Evolutionary conservation across 2,888 invertebrate species (phyloP).

Genomic region (Cinara cedri): DNA sequence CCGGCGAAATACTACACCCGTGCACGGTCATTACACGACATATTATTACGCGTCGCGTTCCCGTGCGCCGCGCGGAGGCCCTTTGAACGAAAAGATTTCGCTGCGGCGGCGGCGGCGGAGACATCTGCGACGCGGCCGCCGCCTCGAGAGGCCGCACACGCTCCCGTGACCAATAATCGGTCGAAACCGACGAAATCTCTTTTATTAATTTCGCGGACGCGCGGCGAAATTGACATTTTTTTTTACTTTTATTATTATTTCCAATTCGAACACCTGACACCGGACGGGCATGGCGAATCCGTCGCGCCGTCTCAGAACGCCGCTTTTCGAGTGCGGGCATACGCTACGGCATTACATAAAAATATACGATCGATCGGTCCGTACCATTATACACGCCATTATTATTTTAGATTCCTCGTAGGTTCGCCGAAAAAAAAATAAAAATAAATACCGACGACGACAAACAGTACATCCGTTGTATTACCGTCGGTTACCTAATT

Average conservation of each 20-base stretch:
- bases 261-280: background rate
- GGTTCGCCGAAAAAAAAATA: background rate
- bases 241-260: background rate
- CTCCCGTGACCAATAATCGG: slow-evolving; percentile 54
- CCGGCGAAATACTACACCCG: background rate
- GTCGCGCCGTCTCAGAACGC: background rate
- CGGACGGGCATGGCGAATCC: background rate
- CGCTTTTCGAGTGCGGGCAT: too few relatives aligned
- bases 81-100: too few relatives aligned
- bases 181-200: slow-evolving; percentile 10
- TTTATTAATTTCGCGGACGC: slow-evolving; percentile 19
- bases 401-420: too few relatives aligned
- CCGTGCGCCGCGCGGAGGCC: too few relatives aligned
- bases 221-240: slow-evolving; percentile 18
- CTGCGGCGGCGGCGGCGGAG: too few relatives aligned
- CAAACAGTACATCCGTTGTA: background rate
- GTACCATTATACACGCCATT: background rate
- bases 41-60: too few relatives aligned
- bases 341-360: too few relatives aligned
- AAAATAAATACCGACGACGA: background rate
- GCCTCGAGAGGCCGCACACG: slow-evolving; percentile 34
- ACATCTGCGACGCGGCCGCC: background rate
- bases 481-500: background rate
- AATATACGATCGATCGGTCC: too few relatives aligned
- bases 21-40: slow-evolving; percentile 13